phyloP scores from a whole-genome alignment of 2,888 invertebrate species.

The Tryphoninae sp. region DNA sequence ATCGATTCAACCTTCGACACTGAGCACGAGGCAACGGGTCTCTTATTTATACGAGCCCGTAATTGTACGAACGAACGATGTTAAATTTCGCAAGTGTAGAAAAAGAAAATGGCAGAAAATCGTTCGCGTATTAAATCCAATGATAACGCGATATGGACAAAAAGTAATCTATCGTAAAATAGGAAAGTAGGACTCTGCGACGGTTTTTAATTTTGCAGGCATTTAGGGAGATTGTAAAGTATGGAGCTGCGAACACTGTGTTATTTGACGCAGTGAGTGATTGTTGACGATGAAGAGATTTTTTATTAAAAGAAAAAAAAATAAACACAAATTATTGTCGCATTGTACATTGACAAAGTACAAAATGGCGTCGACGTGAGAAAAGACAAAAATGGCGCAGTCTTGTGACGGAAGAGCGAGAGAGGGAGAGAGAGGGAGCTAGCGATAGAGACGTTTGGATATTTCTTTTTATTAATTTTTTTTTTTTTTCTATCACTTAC shows the following conservation, averaged over 20 bases:
- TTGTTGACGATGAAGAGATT: neutral
- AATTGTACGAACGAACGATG: too few species aligned
- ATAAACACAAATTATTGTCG: neutral
- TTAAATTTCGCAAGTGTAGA: neutral
- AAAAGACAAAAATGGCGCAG: constrained; percentile 71
- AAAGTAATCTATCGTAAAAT: neutral
- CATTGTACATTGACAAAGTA: constrained; percentile 7
- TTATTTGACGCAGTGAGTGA: neutral
- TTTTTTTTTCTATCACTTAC: constrained; percentile 81
- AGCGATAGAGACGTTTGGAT: constrained; percentile 9
- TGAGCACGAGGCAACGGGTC: neutral
- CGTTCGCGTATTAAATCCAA: neutral
- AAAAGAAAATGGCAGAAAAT: neutral
- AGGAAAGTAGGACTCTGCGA: neutral
- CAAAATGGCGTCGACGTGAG: constrained; percentile 58
- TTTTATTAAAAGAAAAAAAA: neutral
- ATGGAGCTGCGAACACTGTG: neutral
- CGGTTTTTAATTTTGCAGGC: neutral
- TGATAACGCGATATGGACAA: neutral
- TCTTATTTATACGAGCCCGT: neutral
- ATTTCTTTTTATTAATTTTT: constrained; percentile 23
- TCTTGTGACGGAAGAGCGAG: constrained; percentile 6
- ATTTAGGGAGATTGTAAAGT: neutral
- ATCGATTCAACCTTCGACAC: constrained; percentile 59
- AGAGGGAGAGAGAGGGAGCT: too few species aligned